Conservation (phyloP, 1,140 invertebrate genomes). For the Orius laevigatus region DNA sequence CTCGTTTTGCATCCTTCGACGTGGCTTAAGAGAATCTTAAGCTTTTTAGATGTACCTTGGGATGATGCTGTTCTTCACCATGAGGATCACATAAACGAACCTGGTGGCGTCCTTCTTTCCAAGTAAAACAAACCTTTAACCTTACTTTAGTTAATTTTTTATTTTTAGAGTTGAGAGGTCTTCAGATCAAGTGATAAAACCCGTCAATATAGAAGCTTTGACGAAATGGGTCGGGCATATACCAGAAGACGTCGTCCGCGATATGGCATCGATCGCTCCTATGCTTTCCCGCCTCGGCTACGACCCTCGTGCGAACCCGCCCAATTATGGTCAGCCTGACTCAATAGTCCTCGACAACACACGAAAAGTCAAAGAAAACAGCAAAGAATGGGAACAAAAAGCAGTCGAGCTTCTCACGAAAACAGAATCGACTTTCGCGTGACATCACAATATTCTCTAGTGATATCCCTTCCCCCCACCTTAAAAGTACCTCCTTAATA, state of each 20-base stretch:
- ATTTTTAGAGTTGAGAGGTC: conserved; percentile 78
- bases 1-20: conserved; percentile 82
- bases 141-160: not conserved
- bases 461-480: too few relatives aligned
- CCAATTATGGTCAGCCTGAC: conserved; percentile 79
- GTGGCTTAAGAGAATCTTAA: conserved; percentile 78
- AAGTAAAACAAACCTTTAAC: conserved; percentile 49
- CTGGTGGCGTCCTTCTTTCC: conserved; percentile 76
- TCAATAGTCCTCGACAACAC: conserved; percentile 39
- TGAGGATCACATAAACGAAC: conserved; percentile 91
- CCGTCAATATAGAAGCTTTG: conserved; percentile 89
- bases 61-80: conserved; percentile 92
- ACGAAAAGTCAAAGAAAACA: conserved; percentile 12
- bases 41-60: conserved; percentile 88
- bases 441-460: too few relatives aligned
- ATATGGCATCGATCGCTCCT: conserved; percentile 61
- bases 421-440: too few relatives aligned
- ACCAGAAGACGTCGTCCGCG: conserved; percentile 69
- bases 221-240: conserved; percentile 94
- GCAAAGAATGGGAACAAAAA: not conserved
- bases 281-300: conserved; percentile 65
- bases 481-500: too few relatives aligned
- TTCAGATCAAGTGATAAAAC: conserved; percentile 97
- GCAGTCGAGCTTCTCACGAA: too few relatives aligned
- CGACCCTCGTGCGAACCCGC: conserved; percentile 85